Base-by-base conservation (phyloP, 2,797 vertebrate genomes). In the Merluccius polli region DNA sequence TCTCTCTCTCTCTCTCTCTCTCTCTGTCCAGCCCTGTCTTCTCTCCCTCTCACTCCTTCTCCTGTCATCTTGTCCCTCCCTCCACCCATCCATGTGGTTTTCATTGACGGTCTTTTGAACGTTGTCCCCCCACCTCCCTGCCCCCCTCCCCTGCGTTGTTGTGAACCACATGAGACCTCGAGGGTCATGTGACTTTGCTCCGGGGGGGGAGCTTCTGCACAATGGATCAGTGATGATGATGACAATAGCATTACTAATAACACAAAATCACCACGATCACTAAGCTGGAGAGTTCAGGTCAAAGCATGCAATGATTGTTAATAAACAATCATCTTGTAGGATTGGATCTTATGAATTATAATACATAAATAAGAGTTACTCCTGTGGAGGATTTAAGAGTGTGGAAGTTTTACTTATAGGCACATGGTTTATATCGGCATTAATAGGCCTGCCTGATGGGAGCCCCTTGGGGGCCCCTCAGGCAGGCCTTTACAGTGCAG, bases 151-250 rank as follows among this genome's bases (percentile, higher is more conserved):
- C 71, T 71, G 32, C 71, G 65, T 59, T 73, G 72, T 71, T 71
- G 70, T 73, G 59, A 85, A 86, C 87, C 77, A 81, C 76, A 84
- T 72, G 74, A 74, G 67, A 80, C 72, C 78, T 77, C 82, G 71
- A 79, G 75, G 84, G 86, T 92, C 91, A 93, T 87, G 89, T 94
- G 92, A 91, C 89, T 86, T 83, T 83, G 88, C 86, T 81, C 29
- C 29, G 13, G 44, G 79, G 78, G 86, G 78, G 70, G 75, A 92
- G 89, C 88, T 88, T 81, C 87, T 83, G 59, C 83, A 84, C 81
- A 81, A 81, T 76, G 81, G 77, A 81, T 83, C 52, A 29, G 78
- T 83, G 78, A 79, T 85, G 81, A 84, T 81, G 77, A 77, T 65
- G 59, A 52, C 44, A 48, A 48, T 5, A 48, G 44, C 16, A 6